Evolutionary conservation across 2,888 invertebrate species (phyloP).

Genomic region (Dendrolimus pini): DNA sequence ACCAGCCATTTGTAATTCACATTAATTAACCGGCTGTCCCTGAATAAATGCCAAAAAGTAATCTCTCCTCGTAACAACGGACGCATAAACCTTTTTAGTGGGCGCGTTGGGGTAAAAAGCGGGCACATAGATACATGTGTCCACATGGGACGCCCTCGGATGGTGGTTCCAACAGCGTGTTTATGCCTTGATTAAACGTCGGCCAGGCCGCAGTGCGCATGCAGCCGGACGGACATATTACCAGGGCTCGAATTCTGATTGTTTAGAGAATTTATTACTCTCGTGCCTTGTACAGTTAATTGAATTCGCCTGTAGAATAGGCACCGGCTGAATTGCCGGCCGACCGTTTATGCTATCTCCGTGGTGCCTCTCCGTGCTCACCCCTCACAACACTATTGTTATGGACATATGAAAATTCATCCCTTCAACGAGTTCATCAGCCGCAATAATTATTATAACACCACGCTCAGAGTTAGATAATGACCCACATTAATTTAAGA

Average conservation of each 20-base stretch:
- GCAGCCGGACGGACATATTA: constrained; percentile 73
- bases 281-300: constrained; percentile 74
- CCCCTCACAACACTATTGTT: constrained; percentile 4
- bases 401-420: not conserved
- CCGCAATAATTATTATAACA: too few species aligned
- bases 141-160: constrained; percentile 33
- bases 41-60: constrained; percentile 51
- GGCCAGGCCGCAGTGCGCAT: constrained; percentile 71
- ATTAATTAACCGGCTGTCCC: constrained; percentile 46
- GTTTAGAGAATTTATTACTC: constrained; percentile 77
- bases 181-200: constrained; percentile 72
- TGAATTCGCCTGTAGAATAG: constrained; percentile 74
- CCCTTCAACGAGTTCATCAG: too few species aligned
- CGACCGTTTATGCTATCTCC: constrained; percentile 62
- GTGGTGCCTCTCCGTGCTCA: constrained; percentile 33
- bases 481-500: too few species aligned
- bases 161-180: constrained; percentile 43
- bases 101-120: constrained; percentile 32
- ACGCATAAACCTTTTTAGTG: constrained; percentile 51
- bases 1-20: constrained; percentile 42
- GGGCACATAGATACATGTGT: constrained; percentile 47
- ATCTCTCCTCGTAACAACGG: constrained; percentile 49
- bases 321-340: constrained; percentile 61
- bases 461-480: too few species aligned
- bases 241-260: constrained; percentile 75